A percentile compares a stretch with the other conserved stretches of the same genome.
These are phyloP conservation scores for Limnephilus rhombicus DNA, from an alignment of 2,888 invertebrate genomes.

Conservation along the genomic window DNA sequence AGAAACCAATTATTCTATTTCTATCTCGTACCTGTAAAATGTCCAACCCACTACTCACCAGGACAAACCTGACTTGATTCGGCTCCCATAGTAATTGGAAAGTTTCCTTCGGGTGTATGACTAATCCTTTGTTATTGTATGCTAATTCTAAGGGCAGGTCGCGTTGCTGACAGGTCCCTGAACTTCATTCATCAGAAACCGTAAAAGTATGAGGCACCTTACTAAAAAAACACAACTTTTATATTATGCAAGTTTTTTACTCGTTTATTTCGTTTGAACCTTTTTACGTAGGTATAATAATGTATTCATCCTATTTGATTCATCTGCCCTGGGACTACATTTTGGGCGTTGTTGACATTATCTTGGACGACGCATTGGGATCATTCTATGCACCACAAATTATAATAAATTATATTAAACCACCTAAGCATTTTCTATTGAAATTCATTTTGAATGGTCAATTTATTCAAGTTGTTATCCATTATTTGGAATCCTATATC, in stretches of 20 bases:
- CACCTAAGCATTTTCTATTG: not conserved
- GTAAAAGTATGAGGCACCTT: not conserved
- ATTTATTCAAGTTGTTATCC: slow-evolving; percentile 22
- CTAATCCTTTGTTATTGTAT: slow-evolving; percentile 61
- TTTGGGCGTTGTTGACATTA: slow-evolving; percentile 2
- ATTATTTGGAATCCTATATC: not conserved
- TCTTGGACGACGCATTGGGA: not conserved
- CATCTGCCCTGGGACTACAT: not conserved
- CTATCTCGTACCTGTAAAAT: not conserved
- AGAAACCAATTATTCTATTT: not conserved
- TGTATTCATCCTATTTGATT: not conserved
- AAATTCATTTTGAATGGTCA: not conserved
- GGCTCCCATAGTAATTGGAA: slow-evolving; percentile 58
- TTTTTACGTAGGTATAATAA: not conserved
- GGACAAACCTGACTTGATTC: not conserved
- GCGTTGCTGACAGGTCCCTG: slow-evolving; percentile 59
- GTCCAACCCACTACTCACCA: not conserved
- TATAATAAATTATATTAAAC: slow-evolving; percentile 9
- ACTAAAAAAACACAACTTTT: not conserved
- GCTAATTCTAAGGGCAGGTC: slow-evolving; percentile 58
- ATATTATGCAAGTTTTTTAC: not conserved
- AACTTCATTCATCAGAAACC: slow-evolving; percentile 27
- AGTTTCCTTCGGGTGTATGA: slow-evolving; percentile 38
- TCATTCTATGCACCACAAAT: not conserved
- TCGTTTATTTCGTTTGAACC: not conserved